phyloP scores from a whole-genome alignment of 1,140 invertebrate genomes.

The Drosophila lacertosa region DNA sequence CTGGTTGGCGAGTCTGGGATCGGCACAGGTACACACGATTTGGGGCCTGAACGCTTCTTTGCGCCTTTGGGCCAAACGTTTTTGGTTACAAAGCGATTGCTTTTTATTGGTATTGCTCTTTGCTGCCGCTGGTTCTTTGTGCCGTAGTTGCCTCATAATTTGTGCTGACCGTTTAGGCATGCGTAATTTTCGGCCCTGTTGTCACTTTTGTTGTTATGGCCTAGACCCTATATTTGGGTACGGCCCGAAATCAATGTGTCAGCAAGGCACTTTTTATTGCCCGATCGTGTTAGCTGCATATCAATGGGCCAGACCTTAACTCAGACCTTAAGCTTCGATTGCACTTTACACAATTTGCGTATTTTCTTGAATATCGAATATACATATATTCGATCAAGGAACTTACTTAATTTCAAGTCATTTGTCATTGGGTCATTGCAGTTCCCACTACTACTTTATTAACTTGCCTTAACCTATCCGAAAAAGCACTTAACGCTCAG shows the following conservation, averaged over 20 bases:
- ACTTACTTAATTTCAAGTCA: neutral
- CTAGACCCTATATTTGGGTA: conserved; percentile 33
- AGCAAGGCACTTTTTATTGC: conserved; percentile 3
- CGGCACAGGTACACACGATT: conserved; percentile 48
- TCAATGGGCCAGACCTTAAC: too few species aligned
- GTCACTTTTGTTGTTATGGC: conserved; percentile 29
- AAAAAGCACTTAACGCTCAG: conserved; percentile 52
- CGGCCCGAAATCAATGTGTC: conserved; percentile 2
- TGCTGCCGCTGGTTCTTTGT: conserved; percentile 18
- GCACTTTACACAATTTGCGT: too few species aligned
- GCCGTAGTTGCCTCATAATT: conserved; percentile 61
- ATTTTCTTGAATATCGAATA: too few species aligned
- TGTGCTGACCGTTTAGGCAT: conserved; percentile 58
- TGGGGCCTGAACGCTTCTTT: conserved; percentile 35
- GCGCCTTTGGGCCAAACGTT: conserved; percentile 52
- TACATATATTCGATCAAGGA: conserved; percentile 10
- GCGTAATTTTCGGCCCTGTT: conserved; percentile 67
- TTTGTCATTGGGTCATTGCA: conserved; percentile 17
- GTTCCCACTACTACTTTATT: conserved; percentile 28
- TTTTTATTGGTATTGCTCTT: conserved; percentile 57
- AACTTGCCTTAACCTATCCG: conserved; percentile 29
- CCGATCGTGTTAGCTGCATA: neutral
- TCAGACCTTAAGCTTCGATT: too few species aligned
- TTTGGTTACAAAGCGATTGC: conserved; percentile 69
- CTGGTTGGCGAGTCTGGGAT: conserved; percentile 7